phyloP scores from a whole-genome alignment of 1,140 invertebrate species.

The Cecropterus lyciades region DNA sequence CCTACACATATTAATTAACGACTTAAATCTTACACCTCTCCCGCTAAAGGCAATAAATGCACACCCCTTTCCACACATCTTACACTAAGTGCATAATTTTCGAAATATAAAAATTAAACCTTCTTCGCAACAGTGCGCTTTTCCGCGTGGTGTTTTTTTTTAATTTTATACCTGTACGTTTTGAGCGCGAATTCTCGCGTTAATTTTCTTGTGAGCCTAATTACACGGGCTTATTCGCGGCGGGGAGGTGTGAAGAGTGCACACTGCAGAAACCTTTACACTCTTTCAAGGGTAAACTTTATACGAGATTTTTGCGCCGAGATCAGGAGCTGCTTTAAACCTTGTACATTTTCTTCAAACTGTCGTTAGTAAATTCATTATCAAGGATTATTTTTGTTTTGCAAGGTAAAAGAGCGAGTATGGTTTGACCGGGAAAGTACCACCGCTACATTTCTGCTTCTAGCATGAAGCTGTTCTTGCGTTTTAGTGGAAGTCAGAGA shows the following conservation, averaged over 20 bases:
- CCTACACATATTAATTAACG: slow-evolving; percentile 1
- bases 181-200: slow-evolving; percentile 34
- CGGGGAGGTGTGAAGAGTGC: slow-evolving; percentile 46
- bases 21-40: slow-evolving; percentile 11
- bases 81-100: slow-evolving; percentile 34
- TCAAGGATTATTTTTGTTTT: too few species aligned
- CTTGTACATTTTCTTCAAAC: slow-evolving; percentile 5
- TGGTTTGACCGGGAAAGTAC: too few species aligned
- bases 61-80: slow-evolving; percentile 34
- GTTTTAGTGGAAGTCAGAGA: too few species aligned
- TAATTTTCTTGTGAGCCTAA: slow-evolving; percentile 62
- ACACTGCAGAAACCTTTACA: slow-evolving; percentile 24
- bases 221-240: slow-evolving; percentile 56
- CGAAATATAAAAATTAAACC: slow-evolving; percentile 27
- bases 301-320: slow-evolving; percentile 24
- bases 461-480: too few species aligned
- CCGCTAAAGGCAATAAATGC: slow-evolving; percentile 31
- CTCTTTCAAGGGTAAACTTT: slow-evolving; percentile 48
- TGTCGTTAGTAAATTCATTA: not conserved
- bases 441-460: too few species aligned
- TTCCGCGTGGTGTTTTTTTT: slow-evolving; percentile 18
- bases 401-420: too few species aligned
- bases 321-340: slow-evolving; percentile 16
- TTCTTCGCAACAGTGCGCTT: slow-evolving; percentile 27
- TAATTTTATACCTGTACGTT: slow-evolving; percentile 31